Conservation (phyloP, 92 coral and sea anemone genomes). For the Ricordea florida region DNA sequence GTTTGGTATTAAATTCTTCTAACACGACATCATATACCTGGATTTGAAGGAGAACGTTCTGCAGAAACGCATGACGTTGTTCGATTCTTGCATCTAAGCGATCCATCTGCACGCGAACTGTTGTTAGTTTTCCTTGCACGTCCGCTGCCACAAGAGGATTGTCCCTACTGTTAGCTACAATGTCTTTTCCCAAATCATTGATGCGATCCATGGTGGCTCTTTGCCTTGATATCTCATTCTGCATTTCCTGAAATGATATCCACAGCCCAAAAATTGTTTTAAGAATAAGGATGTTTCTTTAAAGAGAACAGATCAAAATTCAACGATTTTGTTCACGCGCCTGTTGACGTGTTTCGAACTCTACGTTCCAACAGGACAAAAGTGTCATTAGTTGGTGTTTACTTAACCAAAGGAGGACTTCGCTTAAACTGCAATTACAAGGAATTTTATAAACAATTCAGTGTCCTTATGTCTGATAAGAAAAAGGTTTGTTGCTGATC, state of each 20-base stretch:
- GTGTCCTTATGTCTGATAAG: too few relatives aligned
- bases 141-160: constrained; percentile 86
- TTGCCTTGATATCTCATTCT: constrained; percentile 72
- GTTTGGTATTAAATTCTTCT: constrained; percentile 50
- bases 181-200: constrained; percentile 75
- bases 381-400: too few relatives aligned
- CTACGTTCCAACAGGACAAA: too few relatives aligned
- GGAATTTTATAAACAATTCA: too few relatives aligned
- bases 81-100: constrained; percentile 75
- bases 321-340: too few relatives aligned
- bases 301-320: not conserved
- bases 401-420: too few relatives aligned
- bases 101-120: constrained; percentile 76
- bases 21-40: constrained; percentile 71
- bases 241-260: constrained; percentile 62
- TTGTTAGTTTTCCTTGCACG: constrained; percentile 82
- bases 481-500: too few relatives aligned
- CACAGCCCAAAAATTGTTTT: not conserved
- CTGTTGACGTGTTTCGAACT: too few relatives aligned
- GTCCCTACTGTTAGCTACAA: constrained; percentile 64
- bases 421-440: too few relatives aligned
- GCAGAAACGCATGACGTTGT: constrained; percentile 76
- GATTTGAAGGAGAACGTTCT: constrained; percentile 72
- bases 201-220: constrained; percentile 68
- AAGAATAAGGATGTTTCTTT: not conserved